These are phyloP conservation scores for Paedocypris micromegethes DNA, from an alignment of 2,797 vertebrate genomes.

Conservation along the genomic window DNA sequence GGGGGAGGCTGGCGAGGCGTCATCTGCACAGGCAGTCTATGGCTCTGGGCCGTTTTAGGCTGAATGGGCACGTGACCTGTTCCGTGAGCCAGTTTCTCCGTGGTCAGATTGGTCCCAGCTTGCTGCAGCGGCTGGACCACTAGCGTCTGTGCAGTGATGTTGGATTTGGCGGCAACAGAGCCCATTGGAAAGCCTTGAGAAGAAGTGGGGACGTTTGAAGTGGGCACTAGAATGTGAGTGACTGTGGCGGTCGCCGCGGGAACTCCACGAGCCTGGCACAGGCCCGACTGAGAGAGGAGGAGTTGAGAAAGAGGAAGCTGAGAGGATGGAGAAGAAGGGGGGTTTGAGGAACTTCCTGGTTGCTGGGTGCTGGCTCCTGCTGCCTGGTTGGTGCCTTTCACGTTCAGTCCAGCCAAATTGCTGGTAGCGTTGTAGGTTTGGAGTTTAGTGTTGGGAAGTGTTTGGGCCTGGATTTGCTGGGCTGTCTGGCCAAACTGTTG, in stretches of 20 bases:
- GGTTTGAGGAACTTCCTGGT: conserved; percentile 43
- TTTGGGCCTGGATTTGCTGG: conserved; percentile 66
- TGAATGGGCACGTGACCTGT: conserved; percentile 81
- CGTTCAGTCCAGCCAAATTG: conserved; percentile 49
- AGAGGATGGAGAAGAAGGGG: conserved; percentile 63
- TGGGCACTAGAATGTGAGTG: conserved; percentile 71
- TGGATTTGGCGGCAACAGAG: conserved; percentile 64
- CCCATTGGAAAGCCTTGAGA: conserved; percentile 67
- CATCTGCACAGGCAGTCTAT: conserved; percentile 69
- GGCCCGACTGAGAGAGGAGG: conserved; percentile 63
- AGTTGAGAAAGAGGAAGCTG: conserved; percentile 68
- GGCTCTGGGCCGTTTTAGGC: conserved; percentile 76
- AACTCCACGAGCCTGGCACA: conserved; percentile 60
- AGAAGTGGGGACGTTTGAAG: conserved; percentile 70
- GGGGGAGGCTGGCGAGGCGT: conserved; percentile 69
- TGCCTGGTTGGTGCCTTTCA: conserved; percentile 62
- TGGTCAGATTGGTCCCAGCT: conserved; percentile 61
- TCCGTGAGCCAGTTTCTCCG: conserved; percentile 65
- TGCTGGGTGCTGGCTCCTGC: conserved; percentile 49
- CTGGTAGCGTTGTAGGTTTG: conserved; percentile 56
- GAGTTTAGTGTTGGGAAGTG: conserved; percentile 64
- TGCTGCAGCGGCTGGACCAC: conserved; percentile 94
- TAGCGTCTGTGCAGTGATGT: conserved; percentile 80
- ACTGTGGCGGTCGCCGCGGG: conserved; percentile 62
- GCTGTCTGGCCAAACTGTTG: conserved; percentile 71